A percentile compares a stretch with the other conserved stretches of the same genome.
Evolutionary conservation across 2,888 invertebrate species (phyloP).

Genomic region (Drosophila eohydei): DNA sequence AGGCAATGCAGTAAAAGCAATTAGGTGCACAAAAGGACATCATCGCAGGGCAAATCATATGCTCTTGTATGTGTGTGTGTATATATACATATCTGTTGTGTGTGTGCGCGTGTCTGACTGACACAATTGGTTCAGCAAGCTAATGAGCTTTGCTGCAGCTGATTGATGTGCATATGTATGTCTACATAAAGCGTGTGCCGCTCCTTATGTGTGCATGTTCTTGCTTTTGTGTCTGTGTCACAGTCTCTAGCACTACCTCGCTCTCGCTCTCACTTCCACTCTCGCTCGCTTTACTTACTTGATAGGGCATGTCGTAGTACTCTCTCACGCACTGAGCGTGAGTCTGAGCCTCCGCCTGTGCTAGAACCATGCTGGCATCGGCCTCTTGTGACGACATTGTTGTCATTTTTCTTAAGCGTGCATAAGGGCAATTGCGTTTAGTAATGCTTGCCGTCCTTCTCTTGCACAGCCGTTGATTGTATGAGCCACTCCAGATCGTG

Average conservation of each 20-base stretch:
- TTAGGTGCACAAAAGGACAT: constrained; percentile 58
- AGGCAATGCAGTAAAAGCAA: constrained; percentile 51
- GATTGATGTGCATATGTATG: constrained; percentile 40
- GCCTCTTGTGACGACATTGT: constrained; percentile 39
- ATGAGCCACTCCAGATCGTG: constrained; percentile 16
- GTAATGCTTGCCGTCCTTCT: constrained; percentile 8
- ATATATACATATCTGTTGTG: constrained; percentile 8
- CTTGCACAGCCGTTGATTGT: constrained; percentile 19
- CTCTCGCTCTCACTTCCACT: constrained; percentile 12
- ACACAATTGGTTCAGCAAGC: constrained; percentile 52
- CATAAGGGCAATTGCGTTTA: constrained; percentile 47
- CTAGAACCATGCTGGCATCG: constrained; percentile 19
- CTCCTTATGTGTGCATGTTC: constrained; percentile 2
- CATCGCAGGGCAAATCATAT: constrained; percentile 20
- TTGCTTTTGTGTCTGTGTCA: background rate
- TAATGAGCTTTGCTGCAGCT: constrained; percentile 60
- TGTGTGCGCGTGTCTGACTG: constrained; percentile 27
- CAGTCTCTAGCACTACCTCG: constrained; percentile 8
- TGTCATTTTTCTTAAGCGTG: constrained; percentile 53
- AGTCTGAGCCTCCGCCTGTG: constrained; percentile 43
- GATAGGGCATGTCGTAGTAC: constrained; percentile 60
- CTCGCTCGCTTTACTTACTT: constrained; percentile 55
- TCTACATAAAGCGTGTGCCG: constrained; percentile 11
- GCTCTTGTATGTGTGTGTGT: constrained; percentile 15
- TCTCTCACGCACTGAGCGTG: constrained; percentile 56